A percentile compares a stretch with the other conserved stretches of the same genome.
phyloP scores from a whole-genome alignment of 2,797 vertebrate genomes.

The Rhincodon typus region DNA sequence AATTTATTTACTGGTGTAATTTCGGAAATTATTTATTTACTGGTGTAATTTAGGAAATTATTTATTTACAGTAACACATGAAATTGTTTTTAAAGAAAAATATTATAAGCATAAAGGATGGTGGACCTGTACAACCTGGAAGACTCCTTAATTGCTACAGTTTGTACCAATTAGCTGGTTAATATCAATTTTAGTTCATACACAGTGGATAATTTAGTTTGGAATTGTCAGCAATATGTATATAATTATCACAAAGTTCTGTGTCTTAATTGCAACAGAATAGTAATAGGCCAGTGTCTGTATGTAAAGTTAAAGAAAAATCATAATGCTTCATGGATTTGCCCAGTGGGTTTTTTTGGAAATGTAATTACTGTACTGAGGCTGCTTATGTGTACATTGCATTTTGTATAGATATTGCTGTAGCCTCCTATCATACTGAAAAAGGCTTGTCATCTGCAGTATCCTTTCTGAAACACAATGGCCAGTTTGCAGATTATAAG shows the following conservation, averaged over 20 bases:
- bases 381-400: neutral
- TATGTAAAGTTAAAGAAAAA: neutral
- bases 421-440: neutral
- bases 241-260: neutral
- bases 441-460: neutral
- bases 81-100: too few relatives aligned
- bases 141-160: neutral
- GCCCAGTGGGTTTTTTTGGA: neutral
- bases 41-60: too few relatives aligned
- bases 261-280: neutral
- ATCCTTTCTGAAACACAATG: neutral
- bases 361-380: conserved; percentile 11
- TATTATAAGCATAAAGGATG: neutral
- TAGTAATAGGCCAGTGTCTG: neutral
- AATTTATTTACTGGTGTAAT: too few relatives aligned
- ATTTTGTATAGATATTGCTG: neutral
- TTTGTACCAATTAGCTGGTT: neutral
- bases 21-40: too few relatives aligned
- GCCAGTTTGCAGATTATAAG: too few relatives aligned
- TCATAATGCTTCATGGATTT: neutral
- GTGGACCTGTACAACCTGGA: neutral
- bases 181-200: neutral
- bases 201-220: neutral
- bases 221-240: neutral
- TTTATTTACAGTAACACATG: neutral